Percentiles rank a stretch among this genome's conserved stretches.
These are phyloP conservation scores for Gambusia yucatana DNA, from an alignment of 2,797 vertebrate species.

Conservation along the genomic window DNA sequence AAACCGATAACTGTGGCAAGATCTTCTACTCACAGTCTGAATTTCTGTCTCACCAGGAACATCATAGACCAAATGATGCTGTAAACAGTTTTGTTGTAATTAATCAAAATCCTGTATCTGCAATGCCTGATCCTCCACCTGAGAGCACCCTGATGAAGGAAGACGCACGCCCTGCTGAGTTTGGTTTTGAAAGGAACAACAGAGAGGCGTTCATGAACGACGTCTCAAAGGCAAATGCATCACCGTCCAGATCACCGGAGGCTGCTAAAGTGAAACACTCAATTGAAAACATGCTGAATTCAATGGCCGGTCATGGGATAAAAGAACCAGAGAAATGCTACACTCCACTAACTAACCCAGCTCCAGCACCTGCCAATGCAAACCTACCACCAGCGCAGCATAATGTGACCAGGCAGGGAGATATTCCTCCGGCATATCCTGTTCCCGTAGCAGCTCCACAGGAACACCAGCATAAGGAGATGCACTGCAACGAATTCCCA, in stretches of 20 bases:
- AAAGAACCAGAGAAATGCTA: slow-evolving; percentile 71
- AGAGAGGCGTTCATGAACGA: slow-evolving; percentile 53
- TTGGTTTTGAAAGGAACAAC: slow-evolving; percentile 50
- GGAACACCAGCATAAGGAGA: slow-evolving; percentile 37
- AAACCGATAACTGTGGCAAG: slow-evolving; percentile 89
- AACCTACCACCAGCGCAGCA: slow-evolving; percentile 31
- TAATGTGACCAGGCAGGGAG: slow-evolving; percentile 30
- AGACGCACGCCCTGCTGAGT: slow-evolving; percentile 25
- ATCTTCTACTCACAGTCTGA: slow-evolving; percentile 92
- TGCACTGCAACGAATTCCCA: slow-evolving; percentile 43
- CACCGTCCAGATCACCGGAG: slow-evolving; percentile 57
- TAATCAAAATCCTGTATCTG: slow-evolving; percentile 68
- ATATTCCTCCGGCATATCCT: slow-evolving; percentile 45
- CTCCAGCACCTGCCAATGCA: slow-evolving; percentile 45
- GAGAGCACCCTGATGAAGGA: slow-evolving; percentile 40
- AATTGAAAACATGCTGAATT: slow-evolving; percentile 76
- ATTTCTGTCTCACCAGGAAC: slow-evolving; percentile 89
- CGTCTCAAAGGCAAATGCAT: slow-evolving; percentile 36
- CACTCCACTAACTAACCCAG: slow-evolving; percentile 69
- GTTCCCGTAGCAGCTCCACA: slow-evolving; percentile 41
- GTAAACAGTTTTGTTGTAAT: slow-evolving; percentile 49
- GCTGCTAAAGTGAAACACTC: slow-evolving; percentile 74
- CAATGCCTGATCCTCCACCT: slow-evolving; percentile 39
- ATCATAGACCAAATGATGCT: slow-evolving; percentile 79
- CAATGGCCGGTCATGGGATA: slow-evolving; percentile 41